Evolutionary conservation across 2,888 invertebrate genomes (phyloP).

Genomic region (Ramazzottius varieornatus): DNA sequence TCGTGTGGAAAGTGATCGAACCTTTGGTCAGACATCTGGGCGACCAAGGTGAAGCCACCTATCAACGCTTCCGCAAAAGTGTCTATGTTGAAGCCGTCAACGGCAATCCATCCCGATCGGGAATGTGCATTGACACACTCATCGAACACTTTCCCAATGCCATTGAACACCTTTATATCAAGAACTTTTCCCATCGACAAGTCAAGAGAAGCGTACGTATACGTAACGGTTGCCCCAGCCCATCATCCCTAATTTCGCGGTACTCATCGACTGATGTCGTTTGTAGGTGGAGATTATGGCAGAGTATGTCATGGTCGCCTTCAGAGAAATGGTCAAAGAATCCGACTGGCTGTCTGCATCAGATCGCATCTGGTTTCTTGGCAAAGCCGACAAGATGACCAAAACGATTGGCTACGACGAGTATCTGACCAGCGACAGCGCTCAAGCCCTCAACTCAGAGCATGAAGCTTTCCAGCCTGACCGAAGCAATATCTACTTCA

Average conservation of each 20-base stretch:
- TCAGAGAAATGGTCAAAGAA: background rate
- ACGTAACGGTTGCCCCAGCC: too few species aligned
- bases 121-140: background rate
- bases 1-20: background rate
- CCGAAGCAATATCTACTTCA: background rate
- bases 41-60: background rate
- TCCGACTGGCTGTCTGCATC: background rate
- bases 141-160: background rate
- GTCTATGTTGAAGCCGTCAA: background rate
- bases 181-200: background rate
- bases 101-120: background rate
- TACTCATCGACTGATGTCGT: too few species aligned
- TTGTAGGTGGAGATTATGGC: background rate
- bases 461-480: background rate
- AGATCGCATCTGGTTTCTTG: background rate
- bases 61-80: background rate
- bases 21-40: background rate
- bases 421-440: background rate
- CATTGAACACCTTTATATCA: background rate
- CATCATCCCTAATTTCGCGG: too few species aligned
- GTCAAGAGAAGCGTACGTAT: background rate
- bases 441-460: background rate
- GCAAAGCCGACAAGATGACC: background rate
- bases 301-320: background rate
- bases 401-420: background rate